These are phyloP conservation scores for Orycteropus afer DNA, from an alignment of 2,113 vertebrate species.

Conservation along the genomic window DNA sequence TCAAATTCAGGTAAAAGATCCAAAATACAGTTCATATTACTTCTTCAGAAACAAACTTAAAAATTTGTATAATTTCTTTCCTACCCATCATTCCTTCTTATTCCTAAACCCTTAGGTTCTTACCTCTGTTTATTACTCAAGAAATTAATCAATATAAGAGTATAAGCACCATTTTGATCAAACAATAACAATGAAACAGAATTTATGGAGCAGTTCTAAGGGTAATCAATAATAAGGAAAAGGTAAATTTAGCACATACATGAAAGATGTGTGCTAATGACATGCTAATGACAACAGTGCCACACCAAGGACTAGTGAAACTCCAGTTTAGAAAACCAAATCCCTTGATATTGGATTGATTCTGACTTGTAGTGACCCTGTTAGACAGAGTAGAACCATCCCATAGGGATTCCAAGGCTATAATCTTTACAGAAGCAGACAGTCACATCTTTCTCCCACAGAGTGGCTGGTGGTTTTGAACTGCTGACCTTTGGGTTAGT, in stretches of 20 bases:
- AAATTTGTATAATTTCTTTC: background rate
- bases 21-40: background rate
- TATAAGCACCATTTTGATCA: background rate
- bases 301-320: background rate
- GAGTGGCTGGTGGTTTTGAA: too few species aligned
- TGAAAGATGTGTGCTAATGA: background rate
- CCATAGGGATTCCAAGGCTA: too few species aligned
- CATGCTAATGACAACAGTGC: background rate
- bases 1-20: conserved; percentile 17
- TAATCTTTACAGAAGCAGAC: too few species aligned
- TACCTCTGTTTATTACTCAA: conserved; percentile 23
- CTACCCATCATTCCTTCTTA: background rate
- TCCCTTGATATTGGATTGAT: too few species aligned
- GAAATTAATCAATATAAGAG: background rate
- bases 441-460: too few species aligned
- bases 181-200: background rate
- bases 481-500: too few species aligned
- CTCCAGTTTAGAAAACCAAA: background rate
- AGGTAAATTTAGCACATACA: background rate
- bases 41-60: conserved; percentile 32
- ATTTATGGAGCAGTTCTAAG: background rate
- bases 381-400: too few species aligned
- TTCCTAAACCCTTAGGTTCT: background rate
- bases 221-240: background rate
- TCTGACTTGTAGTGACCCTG: too few species aligned